Evolutionary conservation across 2,113 vertebrate genomes (phyloP).

Genomic region (Addax nasomaculatus): DNA sequence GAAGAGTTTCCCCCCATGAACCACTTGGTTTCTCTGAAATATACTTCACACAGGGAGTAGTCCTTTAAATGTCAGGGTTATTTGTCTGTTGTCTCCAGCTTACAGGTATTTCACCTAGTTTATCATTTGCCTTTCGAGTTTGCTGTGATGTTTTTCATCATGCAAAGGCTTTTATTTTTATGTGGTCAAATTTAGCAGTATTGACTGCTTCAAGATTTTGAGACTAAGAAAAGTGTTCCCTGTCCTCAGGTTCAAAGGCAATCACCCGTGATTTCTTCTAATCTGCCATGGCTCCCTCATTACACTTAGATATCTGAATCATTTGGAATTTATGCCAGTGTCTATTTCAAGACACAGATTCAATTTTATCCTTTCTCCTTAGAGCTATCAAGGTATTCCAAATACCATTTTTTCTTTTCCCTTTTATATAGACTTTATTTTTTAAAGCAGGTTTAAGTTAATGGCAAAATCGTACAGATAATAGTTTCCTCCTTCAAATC

Average conservation of each 20-base stretch:
- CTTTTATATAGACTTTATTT: not conserved
- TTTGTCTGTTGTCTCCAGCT: not conserved
- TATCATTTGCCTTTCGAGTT: not conserved
- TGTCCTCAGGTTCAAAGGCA: not conserved
- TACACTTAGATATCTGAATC: not conserved
- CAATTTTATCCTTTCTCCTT: not conserved
- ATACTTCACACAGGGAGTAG: not conserved
- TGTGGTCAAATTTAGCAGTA: not conserved
- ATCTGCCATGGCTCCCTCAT: not conserved
- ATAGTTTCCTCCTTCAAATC: not conserved
- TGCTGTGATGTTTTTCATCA: not conserved
- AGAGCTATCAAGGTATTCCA: not conserved
- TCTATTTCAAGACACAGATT: not conserved
- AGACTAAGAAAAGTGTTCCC: not conserved
- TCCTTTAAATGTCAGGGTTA: not conserved
- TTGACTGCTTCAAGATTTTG: not conserved
- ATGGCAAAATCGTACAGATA: not conserved
- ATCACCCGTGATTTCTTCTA: not conserved
- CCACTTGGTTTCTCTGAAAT: not conserved
- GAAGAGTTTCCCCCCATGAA: not conserved
- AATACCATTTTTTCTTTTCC: not conserved
- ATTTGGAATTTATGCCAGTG: not conserved
- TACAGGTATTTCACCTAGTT: not conserved
- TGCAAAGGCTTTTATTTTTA: not conserved
- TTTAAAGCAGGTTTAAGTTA: not conserved